Evolutionary conservation across 64 coral and sea anemone species (phyloP).

Genomic region (Astreopora myriophthalma): DNA sequence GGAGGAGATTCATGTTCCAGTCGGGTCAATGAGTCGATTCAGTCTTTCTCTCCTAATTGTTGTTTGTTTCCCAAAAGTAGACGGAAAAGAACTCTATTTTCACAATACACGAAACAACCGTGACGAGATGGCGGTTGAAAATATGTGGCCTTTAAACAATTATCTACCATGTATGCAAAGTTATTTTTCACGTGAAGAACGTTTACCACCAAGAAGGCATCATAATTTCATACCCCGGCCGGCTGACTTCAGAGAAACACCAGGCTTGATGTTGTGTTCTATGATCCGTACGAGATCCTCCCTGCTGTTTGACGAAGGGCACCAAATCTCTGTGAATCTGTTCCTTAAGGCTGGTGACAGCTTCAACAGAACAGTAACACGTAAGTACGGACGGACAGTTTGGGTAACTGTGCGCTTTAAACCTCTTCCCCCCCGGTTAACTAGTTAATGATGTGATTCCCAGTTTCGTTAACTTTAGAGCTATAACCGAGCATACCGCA

Average conservation of each 20-base stretch:
- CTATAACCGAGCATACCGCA: too few species aligned
- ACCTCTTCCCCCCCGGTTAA: not conserved
- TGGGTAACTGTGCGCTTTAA: not conserved
- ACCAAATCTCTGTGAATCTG: constrained; percentile 99
- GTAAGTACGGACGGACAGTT: not conserved
- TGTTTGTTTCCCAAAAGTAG: too few species aligned
- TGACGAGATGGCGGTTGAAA: too few species aligned
- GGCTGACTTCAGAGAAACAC: constrained; percentile 41
- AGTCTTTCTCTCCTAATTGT: too few species aligned
- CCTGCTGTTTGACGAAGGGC: constrained; percentile 71
- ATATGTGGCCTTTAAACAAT: too few species aligned
- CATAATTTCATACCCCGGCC: constrained; percentile 54
- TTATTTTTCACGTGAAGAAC: too few species aligned
- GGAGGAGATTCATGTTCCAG: not conserved
- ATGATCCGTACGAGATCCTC: constrained; percentile 90
- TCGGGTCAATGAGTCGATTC: not conserved
- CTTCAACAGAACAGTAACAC: constrained; percentile 4
- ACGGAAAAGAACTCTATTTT: too few species aligned
- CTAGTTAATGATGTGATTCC: too few species aligned
- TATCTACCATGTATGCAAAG: too few species aligned
- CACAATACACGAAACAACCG: too few species aligned
- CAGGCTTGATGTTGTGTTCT: constrained; percentile 91
- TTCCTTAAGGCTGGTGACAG: constrained; percentile 95
- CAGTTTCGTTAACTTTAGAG: too few species aligned
- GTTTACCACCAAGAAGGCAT: not conserved